These are phyloP conservation scores for Bombus haemorrhoidalis DNA, from an alignment of 1,140 invertebrate genomes.

Conservation along the genomic window DNA sequence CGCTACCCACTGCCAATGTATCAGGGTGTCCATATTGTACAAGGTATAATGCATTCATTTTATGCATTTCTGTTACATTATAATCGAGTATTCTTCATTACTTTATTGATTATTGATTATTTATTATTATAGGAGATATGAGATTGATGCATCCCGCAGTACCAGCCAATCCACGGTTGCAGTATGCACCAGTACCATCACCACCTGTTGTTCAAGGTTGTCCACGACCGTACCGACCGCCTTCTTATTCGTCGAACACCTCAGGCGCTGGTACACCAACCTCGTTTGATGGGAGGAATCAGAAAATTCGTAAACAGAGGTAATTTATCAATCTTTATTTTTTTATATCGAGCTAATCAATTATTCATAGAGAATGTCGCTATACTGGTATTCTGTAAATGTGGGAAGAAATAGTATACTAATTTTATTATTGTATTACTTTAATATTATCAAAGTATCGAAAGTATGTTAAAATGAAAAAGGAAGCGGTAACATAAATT, in stretches of 20 bases:
- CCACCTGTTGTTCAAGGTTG: constrained; percentile 80
- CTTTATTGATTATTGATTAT: not conserved
- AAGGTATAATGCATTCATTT: constrained; percentile 68
- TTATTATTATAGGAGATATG: constrained; percentile 73
- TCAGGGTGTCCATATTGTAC: constrained; percentile 80
- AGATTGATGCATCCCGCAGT: constrained; percentile 80
- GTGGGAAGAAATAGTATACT: not conserved
- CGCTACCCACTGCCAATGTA: constrained; percentile 82
- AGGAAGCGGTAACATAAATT: not conserved
- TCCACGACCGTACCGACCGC: constrained; percentile 77
- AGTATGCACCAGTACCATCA: constrained; percentile 79
- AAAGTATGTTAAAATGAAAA: not conserved
- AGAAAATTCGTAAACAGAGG: constrained; percentile 80
- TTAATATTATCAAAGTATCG: not conserved
- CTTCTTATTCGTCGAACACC: constrained; percentile 78
- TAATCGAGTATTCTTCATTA: not conserved
- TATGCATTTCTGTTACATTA: not conserved
- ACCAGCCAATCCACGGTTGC: constrained; percentile 74
- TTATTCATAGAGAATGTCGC: not conserved
- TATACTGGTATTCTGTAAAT: not conserved
- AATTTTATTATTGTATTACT: not conserved
- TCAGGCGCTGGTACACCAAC: constrained; percentile 76
- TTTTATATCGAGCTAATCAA: not conserved
- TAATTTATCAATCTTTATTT: constrained; percentile 45
- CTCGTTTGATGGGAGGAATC: constrained; percentile 77